phyloP scores from a whole-genome alignment of 2,888 invertebrate species.

The Rhingia campestris region DNA sequence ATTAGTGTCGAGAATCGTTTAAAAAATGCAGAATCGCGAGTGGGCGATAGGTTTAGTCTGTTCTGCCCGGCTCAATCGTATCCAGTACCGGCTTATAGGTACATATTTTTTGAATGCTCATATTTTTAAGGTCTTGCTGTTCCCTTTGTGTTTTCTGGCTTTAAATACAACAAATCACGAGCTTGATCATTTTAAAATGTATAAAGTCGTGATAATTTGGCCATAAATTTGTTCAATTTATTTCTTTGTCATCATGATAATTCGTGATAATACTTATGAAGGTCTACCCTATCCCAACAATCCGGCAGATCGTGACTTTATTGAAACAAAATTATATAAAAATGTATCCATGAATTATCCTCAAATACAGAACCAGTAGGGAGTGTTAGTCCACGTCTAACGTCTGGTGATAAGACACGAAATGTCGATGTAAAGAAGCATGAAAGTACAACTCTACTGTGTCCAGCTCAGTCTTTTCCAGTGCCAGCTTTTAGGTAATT shows the following conservation, averaged over 20 bases:
- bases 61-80: constrained; percentile 90
- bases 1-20: constrained; percentile 85
- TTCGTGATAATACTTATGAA: background rate
- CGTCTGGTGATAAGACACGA: constrained; percentile 86
- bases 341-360: background rate
- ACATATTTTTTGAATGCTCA: too few relatives aligned
- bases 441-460: constrained; percentile 83
- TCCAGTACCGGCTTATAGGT: constrained; percentile 87
- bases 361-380: constrained; percentile 81
- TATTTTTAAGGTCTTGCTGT: background rate
- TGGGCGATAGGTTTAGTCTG: constrained; percentile 84
- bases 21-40: constrained; percentile 83
- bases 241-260: background rate
- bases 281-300: constrained; percentile 28
- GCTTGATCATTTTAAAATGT: background rate
- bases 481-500: constrained; percentile 86
- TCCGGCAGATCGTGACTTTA: background rate
- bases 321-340: background rate
- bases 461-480: constrained; percentile 87
- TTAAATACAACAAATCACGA: too few relatives aligned
- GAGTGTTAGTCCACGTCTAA: constrained; percentile 85
- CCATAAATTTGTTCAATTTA: background rate
- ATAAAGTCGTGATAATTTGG: too few relatives aligned
- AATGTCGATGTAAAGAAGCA: constrained; percentile 75
- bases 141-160: too few relatives aligned